phyloP scores from a whole-genome alignment of 2,888 invertebrate genomes.

The Acanthosoma haemorrhoidale region DNA sequence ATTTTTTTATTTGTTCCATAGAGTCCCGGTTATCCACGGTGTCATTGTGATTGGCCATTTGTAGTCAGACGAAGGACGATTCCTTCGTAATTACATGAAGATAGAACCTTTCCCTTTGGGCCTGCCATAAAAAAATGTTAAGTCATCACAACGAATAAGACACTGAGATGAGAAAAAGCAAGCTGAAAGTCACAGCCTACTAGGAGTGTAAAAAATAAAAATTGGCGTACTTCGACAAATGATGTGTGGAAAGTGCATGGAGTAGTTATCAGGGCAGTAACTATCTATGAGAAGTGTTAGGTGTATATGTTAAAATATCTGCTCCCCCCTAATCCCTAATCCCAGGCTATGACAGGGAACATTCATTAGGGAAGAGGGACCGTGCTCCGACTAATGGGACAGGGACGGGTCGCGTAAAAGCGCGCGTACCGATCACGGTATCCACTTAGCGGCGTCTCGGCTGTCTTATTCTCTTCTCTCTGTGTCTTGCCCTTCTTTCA shows the following conservation, averaged over 20 bases:
- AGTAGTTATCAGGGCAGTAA: slow-evolving; percentile 13
- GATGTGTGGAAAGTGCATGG: neutral
- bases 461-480: neutral
- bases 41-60: too few species aligned
- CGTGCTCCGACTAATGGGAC: neutral
- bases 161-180: too few species aligned
- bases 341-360: slow-evolving; percentile 8
- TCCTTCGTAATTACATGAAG: too few species aligned
- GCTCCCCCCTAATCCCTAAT: neutral
- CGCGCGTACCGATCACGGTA: neutral
- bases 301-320: slow-evolving; percentile 5
- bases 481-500: too few species aligned
- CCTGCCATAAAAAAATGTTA: too few species aligned
- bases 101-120: too few species aligned
- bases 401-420: slow-evolving; percentile 3
- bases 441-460: neutral
- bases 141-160: neutral
- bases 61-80: too few species aligned
- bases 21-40: too few species aligned
- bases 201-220: slow-evolving; percentile 14
- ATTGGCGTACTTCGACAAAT: too few species aligned
- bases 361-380: neutral
- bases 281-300: neutral
- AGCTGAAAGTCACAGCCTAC: too few species aligned
- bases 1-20: too few species aligned